Evolutionary conservation across 2,888 invertebrate genomes (phyloP).

Genomic region (Pandemis heparana): DNA sequence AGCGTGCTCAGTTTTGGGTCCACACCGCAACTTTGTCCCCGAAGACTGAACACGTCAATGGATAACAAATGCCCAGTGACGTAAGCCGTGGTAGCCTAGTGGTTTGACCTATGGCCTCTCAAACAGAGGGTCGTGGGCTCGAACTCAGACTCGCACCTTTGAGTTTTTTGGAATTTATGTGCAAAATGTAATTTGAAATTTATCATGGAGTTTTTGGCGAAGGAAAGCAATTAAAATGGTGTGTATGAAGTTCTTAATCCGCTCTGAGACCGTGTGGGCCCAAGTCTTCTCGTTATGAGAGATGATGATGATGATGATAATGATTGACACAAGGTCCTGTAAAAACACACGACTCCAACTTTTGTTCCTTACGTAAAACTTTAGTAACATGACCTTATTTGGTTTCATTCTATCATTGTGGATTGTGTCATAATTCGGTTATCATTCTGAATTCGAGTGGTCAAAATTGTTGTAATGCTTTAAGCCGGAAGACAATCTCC

Average conservation of each 20-base stretch:
- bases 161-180: no score
- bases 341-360: constrained; percentile 48
- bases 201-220: no score
- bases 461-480: constrained; percentile 44
- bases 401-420: constrained; percentile 45
- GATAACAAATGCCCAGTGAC: constrained; percentile 53
- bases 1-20: constrained; percentile 43
- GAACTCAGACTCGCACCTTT: no score
- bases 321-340: constrained; percentile 55
- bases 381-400: constrained; percentile 48
- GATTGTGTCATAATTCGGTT: constrained; percentile 49
- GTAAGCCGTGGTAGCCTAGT: constrained; percentile 46
- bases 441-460: constrained; percentile 43
- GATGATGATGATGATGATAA: no score
- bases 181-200: no score
- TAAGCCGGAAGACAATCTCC: constrained; percentile 37
- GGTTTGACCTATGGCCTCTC: no score
- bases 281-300: no score
- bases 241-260: no score
- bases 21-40: constrained; percentile 44
- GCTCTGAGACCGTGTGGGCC: no score
- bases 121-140: no score
- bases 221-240: no score
- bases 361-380: constrained; percentile 54
- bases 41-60: constrained; percentile 48